Evolutionary conservation across 2,888 invertebrate genomes (phyloP).

Genomic region (Carcina quercana): DNA sequence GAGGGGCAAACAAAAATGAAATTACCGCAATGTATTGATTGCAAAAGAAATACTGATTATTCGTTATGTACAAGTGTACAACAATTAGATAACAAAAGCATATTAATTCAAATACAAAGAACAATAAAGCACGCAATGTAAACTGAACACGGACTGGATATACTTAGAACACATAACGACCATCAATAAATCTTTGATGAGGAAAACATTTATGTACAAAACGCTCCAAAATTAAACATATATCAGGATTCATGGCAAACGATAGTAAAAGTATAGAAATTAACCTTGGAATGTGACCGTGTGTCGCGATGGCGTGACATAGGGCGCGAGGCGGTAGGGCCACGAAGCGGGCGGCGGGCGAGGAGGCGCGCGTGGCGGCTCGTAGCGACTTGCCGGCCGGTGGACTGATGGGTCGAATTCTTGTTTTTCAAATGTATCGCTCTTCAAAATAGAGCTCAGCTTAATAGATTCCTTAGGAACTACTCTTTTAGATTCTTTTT

Average conservation of each 20-base stretch:
- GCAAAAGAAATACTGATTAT: conserved; percentile 41
- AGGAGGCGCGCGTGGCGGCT: conserved; percentile 77
- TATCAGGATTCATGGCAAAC: conserved; percentile 18
- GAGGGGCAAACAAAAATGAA: conserved; percentile 35
- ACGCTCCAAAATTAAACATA: conserved; percentile 61
- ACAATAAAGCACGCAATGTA: conserved; percentile 31
- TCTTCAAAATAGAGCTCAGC: conserved; percentile 63
- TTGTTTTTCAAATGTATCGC: conserved; percentile 76
- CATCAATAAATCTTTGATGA: conserved; percentile 44
- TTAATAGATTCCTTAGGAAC: conserved; percentile 55
- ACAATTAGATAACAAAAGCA: not conserved
- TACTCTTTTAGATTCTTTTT: conserved; percentile 54
- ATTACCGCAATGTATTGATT: conserved; percentile 11
- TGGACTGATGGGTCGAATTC: conserved; percentile 84
- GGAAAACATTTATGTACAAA: conserved; percentile 28
- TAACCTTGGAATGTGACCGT: conserved; percentile 86
- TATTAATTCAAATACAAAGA: conserved; percentile 20
- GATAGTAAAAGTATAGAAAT: conserved; percentile 29
- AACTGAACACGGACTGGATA: conserved; percentile 27
- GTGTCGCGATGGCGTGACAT: conserved; percentile 75
- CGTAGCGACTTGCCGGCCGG: conserved; percentile 84
- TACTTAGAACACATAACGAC: conserved; percentile 36
- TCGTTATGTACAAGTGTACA: conserved; percentile 18
- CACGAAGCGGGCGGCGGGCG: conserved; percentile 64
- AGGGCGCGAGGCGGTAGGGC: conserved; percentile 57